phyloP scores from a whole-genome alignment of 2,113 vertebrate genomes.

The Trematomus loennbergii region DNA sequence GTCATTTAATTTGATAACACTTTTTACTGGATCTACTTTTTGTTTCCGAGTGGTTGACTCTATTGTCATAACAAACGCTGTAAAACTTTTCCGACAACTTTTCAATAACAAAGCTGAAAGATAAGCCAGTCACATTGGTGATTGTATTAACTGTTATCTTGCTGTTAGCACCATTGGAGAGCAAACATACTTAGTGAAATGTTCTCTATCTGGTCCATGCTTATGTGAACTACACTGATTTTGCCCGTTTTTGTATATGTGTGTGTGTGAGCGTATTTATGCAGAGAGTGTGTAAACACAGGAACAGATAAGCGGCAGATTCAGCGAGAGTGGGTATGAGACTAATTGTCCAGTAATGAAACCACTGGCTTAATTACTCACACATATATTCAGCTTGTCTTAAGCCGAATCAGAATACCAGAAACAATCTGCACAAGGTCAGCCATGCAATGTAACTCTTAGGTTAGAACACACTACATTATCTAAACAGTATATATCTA shows the following conservation, averaged over 20 bases:
- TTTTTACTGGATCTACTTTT: constrained; percentile 1
- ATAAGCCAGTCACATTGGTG: constrained; percentile 60
- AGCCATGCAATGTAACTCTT: constrained; percentile 17
- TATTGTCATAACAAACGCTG: constrained; percentile 10
- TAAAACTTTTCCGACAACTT: constrained; percentile 68
- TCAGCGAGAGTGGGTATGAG: constrained; percentile 56
- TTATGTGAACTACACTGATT: constrained; percentile 54
- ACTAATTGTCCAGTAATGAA: constrained; percentile 74
- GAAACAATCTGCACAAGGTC: constrained; percentile 65
- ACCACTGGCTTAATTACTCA: constrained; percentile 68
- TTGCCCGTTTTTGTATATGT: constrained; percentile 17
- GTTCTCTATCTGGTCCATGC: constrained; percentile 65
- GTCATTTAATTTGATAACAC: background rate
- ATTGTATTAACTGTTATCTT: constrained; percentile 74
- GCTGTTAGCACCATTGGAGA: constrained; percentile 51
- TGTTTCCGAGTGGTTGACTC: constrained; percentile 8
- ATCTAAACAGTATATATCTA: background rate
- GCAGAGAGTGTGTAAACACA: constrained; percentile 71
- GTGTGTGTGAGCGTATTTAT: constrained; percentile 50
- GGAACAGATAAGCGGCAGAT: constrained; percentile 58
- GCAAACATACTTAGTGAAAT: constrained; percentile 74
- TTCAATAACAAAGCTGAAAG: constrained; percentile 62
- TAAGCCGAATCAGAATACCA: constrained; percentile 39
- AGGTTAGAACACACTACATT: background rate
- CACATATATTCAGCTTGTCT: constrained; percentile 60